These are phyloP conservation scores for Pachydiplax longipennis DNA, from an alignment of 2,888 invertebrate species.

Conservation along the genomic window DNA sequence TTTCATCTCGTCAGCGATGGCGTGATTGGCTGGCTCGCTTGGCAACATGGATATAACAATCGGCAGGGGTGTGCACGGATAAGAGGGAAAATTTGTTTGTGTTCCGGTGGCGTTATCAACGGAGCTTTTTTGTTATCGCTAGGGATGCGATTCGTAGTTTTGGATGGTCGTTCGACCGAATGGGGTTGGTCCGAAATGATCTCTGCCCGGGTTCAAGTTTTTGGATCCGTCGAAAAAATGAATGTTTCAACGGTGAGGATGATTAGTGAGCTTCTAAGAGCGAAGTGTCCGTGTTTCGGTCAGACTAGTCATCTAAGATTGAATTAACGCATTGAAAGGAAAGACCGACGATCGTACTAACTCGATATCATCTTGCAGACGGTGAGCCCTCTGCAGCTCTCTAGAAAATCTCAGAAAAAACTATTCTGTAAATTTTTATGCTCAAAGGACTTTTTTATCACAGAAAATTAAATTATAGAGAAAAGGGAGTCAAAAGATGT, in stretches of 20 bases:
- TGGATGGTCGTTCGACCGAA: background rate
- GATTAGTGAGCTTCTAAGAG: background rate
- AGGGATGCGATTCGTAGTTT: background rate
- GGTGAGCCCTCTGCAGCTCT: no score
- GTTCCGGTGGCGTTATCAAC: background rate
- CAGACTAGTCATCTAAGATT: no score
- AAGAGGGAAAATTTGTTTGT: background rate
- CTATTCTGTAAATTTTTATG: no score
- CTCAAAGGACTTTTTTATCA: no score
- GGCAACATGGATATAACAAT: slow-evolving; percentile 28
- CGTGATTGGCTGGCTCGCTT: background rate
- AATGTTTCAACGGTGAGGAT: background rate
- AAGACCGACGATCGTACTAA: no score
- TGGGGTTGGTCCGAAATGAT: background rate
- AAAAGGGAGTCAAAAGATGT: no score
- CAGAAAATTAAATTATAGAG: no score
- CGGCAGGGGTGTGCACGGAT: background rate
- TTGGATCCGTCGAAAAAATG: background rate
- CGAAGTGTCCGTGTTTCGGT: no score
- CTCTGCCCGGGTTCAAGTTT: background rate
- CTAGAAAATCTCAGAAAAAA: no score
- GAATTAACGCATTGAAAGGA: no score
- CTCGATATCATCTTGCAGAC: no score
- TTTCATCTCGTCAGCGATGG: background rate
- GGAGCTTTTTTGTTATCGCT: background rate